Evolutionary conservation across 2,797 vertebrate species (phyloP), one percentile per base, ranked within the genome.

Genomic region (Melanotaenia trifasciata): DNA sequence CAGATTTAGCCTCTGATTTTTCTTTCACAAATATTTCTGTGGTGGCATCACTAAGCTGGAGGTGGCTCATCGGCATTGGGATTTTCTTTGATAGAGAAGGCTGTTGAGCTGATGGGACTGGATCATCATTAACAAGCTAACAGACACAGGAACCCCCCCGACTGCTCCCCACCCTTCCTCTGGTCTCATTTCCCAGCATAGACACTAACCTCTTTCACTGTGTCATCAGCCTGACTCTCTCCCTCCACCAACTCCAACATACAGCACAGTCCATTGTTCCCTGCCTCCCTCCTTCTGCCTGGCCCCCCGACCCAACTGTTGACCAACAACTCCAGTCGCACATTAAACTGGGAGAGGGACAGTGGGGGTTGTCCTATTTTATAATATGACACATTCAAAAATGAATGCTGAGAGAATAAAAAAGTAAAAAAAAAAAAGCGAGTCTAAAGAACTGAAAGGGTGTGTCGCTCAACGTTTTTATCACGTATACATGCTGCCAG

Each of bases 261-360:
- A 85, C 84, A 92, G 91, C 89, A 83, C 89, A 61, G 70, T 63
- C 84, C 89, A 91, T 92, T 92, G 91, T 92, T 88, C 87, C 32
- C 28, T 14, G 50, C 20, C 67, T 30, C 57, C 64, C 94, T 92
- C 95, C 94, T 93, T 89, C 93, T 92, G 94, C 95, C 94, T 95
- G 95, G 94, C 95, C 87, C 88, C 91, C 86, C 86, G 77, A 90
- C 89, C 90, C 90, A 91, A 93, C 92, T 92, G 91, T 93, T 92
- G 90, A 93, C 89, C 92, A 92, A 93, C 91, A 93, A 91, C 87
- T 90, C 88, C 80, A 72, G 78, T 90, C 68, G 84, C 89, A 92
- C 89, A 90, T 89, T 87, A 83, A 79, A 84, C 40, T 16, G 58
- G 68, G 5, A n/a, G 66, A 36, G 35, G 66, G 60, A 8, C 2